phyloP scores from a whole-genome alignment of 2,888 invertebrate species.

The Torymus tubicola region DNA sequence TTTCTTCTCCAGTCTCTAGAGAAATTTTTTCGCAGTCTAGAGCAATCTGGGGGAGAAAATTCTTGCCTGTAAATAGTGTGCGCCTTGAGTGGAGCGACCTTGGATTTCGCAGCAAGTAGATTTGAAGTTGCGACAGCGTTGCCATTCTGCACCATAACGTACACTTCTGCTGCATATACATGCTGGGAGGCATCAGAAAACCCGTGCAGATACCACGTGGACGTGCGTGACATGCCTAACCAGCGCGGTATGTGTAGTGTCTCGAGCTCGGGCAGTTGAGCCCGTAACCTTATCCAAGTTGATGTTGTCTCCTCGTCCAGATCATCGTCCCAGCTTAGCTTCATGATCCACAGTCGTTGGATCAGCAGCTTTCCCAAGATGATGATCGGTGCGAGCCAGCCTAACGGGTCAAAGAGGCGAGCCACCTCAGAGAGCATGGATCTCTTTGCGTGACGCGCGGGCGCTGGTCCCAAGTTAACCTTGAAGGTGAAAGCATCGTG shows the following conservation, averaged over 20 bases:
- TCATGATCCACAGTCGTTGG: background rate
- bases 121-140: background rate
- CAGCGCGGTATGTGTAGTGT: background rate
- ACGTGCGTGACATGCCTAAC: background rate
- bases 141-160: background rate
- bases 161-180: background rate
- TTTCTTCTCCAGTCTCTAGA: too few species aligned
- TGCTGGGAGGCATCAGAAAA: background rate
- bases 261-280: background rate
- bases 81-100: too few species aligned
- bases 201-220: background rate
- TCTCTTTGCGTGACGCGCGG: too few species aligned
- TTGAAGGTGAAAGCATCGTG: too few species aligned
- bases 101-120: background rate
- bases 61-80: too few species aligned
- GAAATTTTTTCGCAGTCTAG: too few species aligned
- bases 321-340: background rate
- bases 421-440: conserved; percentile 31
- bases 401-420: background rate
- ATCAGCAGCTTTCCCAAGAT: background rate
- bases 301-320: background rate
- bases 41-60: too few species aligned
- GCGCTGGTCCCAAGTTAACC: too few species aligned
- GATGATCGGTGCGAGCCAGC: too few species aligned
- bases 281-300: too few species aligned